A percentile compares a stretch with the other conserved stretches of the same genome.
Evolutionary conservation across 1,140 invertebrate genomes (phyloP).

Genomic region (Condylostylus longicornis): DNA sequence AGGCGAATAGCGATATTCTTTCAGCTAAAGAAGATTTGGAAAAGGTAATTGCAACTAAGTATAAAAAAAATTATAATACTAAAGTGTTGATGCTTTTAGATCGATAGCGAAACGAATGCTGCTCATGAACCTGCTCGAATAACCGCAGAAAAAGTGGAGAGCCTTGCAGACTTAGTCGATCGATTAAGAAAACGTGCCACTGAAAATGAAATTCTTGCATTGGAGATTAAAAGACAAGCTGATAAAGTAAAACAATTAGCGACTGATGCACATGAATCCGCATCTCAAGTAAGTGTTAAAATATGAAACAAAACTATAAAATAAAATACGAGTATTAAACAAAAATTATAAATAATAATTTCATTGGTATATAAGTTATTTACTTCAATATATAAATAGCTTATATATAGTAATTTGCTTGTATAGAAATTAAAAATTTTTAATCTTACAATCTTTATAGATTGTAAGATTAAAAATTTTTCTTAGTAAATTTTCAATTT

Average conservation of each 20-base stretch:
- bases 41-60: conserved; percentile 19
- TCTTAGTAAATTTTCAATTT: too few relatives aligned
- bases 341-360: too few relatives aligned
- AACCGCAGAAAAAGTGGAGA: conserved; percentile 51
- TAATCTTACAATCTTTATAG: too few relatives aligned
- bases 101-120: conserved; percentile 49
- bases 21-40: conserved; percentile 58
- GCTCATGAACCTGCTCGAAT: conserved; percentile 58
- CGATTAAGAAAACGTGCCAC: conserved; percentile 58
- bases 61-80: neutral
- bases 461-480: too few relatives aligned
- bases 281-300: conserved; percentile 9
- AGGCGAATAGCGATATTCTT: conserved; percentile 63
- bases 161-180: conserved; percentile 48
- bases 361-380: too few relatives aligned
- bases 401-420: too few relatives aligned
- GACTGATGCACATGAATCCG: conserved; percentile 24
- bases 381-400: too few relatives aligned
- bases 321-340: too few relatives aligned
- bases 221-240: conserved; percentile 40
- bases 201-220: conserved; percentile 51
- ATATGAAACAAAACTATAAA: too few relatives aligned
- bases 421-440: too few relatives aligned
- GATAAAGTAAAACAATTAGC: conserved; percentile 36
- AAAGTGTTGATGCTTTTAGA: conserved; percentile 28